phyloP scores from a whole-genome alignment of 2,113 vertebrate species.

The Platichthys stellatus region DNA sequence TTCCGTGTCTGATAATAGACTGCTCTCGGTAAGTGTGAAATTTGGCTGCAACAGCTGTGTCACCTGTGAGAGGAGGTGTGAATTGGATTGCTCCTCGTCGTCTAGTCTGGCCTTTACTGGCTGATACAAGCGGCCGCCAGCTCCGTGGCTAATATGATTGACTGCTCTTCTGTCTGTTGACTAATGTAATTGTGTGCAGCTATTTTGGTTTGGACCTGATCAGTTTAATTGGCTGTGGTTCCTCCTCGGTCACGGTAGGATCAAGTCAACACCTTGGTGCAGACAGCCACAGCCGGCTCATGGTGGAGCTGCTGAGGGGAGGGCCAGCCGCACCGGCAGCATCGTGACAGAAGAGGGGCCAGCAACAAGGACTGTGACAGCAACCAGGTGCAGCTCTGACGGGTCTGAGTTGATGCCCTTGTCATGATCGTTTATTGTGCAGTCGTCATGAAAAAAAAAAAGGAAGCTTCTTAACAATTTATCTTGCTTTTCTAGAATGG shows the following conservation, averaged over 20 bases:
- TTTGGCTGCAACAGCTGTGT: slow-evolving; percentile 72
- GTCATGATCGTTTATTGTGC: too few relatives aligned
- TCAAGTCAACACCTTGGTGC: slow-evolving; percentile 52
- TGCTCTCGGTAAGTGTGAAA: slow-evolving; percentile 66
- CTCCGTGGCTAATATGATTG: slow-evolving; percentile 70
- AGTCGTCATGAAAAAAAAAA: too few relatives aligned
- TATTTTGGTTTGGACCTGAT: slow-evolving; percentile 67
- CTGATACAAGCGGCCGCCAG: slow-evolving; percentile 41
- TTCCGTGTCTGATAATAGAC: slow-evolving; percentile 62
- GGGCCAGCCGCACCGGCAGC: slow-evolving; percentile 67
- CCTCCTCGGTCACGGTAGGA: slow-evolving; percentile 67
- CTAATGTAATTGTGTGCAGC: slow-evolving; percentile 74
- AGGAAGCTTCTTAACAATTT: too few relatives aligned
- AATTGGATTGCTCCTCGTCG: slow-evolving; percentile 73
- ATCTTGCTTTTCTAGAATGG: too few relatives aligned
- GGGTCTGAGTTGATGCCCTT: too few relatives aligned
- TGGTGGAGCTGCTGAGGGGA: slow-evolving; percentile 35
- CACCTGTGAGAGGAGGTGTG: slow-evolving; percentile 61
- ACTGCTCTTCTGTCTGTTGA: slow-evolving; percentile 71
- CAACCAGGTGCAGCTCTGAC: too few relatives aligned
- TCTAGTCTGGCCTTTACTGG: slow-evolving; percentile 49
- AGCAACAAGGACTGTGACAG: too few relatives aligned
- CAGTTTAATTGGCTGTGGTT: slow-evolving; percentile 57
- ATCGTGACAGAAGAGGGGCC: slow-evolving; percentile 47
- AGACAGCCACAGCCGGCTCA: slow-evolving; percentile 43